Percentiles rank a stretch among this genome's conserved stretches.
These are phyloP conservation scores for Bostrychus sinensis DNA, from an alignment of 2,113 vertebrate species.

Conservation along the genomic window DNA sequence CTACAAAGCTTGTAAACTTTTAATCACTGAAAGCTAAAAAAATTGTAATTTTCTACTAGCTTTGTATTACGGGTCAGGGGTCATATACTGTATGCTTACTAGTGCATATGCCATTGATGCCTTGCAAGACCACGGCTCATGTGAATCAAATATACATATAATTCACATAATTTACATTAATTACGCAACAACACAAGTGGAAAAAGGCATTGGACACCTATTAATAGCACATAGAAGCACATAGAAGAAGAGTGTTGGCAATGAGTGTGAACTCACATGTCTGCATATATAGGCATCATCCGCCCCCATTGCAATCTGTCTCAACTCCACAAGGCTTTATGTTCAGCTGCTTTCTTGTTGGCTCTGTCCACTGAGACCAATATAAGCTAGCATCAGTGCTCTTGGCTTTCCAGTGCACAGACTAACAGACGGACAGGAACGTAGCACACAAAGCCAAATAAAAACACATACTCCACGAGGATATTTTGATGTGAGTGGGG, in stretches of 20 bases:
- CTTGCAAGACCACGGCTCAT: neutral
- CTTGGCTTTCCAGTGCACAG: constrained; percentile 32
- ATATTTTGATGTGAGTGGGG: constrained; percentile 29
- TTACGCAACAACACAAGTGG: constrained; percentile 12
- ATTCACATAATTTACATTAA: neutral
- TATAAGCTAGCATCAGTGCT: constrained; percentile 29
- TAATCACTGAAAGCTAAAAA: too few relatives aligned
- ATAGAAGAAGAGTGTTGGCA: constrained; percentile 9
- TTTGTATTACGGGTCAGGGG: neutral
- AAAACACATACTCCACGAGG: constrained; percentile 17
- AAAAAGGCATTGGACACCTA: constrained; percentile 21
- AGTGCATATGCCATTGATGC: neutral
- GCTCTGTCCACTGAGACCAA: constrained; percentile 34
- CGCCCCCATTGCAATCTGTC: constrained; percentile 21
- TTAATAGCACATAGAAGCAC: constrained; percentile 39
- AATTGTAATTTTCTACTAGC: too few relatives aligned
- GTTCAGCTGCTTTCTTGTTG: constrained; percentile 49
- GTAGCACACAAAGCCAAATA: constrained; percentile 30
- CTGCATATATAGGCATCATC: constrained; percentile 11
- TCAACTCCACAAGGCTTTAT: constrained; percentile 21
- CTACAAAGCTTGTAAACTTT: too few relatives aligned
- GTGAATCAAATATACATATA: neutral
- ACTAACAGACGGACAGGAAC: constrained; percentile 23
- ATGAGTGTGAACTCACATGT: constrained; percentile 20
- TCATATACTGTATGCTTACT: neutral